Conservation (phyloP, 2,888 invertebrate genomes). For the Pharmacophagus antenor region DNA sequence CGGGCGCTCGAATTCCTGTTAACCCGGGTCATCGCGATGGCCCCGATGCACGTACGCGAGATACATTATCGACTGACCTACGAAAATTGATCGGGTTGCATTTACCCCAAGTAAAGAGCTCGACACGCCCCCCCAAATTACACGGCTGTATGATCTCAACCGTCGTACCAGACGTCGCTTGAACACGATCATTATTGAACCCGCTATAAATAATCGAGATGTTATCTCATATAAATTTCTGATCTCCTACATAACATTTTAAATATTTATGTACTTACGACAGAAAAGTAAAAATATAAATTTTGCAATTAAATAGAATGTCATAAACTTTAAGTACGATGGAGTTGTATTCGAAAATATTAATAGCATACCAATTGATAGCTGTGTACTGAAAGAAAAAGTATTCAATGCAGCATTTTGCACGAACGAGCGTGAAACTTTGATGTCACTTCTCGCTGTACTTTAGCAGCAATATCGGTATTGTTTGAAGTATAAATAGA, state of each 20-base stretch:
- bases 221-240: slow-evolving; percentile 5
- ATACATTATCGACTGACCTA: slow-evolving; percentile 59
- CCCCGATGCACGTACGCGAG: slow-evolving; percentile 50
- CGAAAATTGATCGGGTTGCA: slow-evolving; percentile 61
- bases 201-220: slow-evolving; percentile 17
- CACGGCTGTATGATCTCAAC: slow-evolving; percentile 25
- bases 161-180: slow-evolving; percentile 7
- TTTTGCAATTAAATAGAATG: neutral
- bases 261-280: neutral
- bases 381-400: neutral
- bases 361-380: neutral
- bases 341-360: neutral
- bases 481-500: slow-evolving; percentile 10
- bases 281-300: neutral
- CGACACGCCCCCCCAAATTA: slow-evolving; percentile 30
- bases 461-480: neutral
- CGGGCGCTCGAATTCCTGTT: slow-evolving; percentile 54
- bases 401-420: neutral
- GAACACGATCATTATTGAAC: slow-evolving; percentile 24
- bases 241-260: too few relatives aligned
- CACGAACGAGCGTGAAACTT: neutral
- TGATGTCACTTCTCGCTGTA: neutral
- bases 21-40: slow-evolving; percentile 57
- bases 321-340: too few relatives aligned
- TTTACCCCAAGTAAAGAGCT: slow-evolving; percentile 37